A percentile compares a stretch with the other conserved stretches of the same genome.
These are phyloP conservation scores for Benthosema pterotum DNA, from an alignment of 2,797 vertebrate species.

Conservation along the genomic window DNA sequence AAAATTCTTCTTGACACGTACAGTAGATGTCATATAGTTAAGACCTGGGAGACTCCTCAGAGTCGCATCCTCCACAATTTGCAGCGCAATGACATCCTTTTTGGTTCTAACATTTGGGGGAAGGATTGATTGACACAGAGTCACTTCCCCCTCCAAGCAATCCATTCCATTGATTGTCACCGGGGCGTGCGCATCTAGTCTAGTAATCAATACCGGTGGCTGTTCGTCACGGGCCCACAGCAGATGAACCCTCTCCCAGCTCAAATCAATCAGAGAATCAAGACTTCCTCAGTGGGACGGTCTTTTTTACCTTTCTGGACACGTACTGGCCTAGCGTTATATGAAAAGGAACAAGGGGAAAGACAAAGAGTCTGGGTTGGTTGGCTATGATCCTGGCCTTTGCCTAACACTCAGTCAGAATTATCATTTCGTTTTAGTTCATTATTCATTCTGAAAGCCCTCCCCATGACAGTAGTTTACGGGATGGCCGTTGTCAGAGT, in stretches of 20 bases:
- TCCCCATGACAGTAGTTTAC: too few species aligned
- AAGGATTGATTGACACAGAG: conserved; percentile 6
- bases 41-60: conserved; percentile 39
- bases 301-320: conserved; percentile 37
- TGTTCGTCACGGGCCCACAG: conserved; percentile 41
- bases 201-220: conserved; percentile 64
- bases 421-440: too few species aligned
- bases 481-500: too few species aligned
- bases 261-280: conserved; percentile 47
- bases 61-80: conserved; percentile 20
- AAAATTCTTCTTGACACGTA: conserved; percentile 50
- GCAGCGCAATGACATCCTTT: too few species aligned
- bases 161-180: conserved; percentile 66
- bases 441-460: too few species aligned
- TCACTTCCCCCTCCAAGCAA: conserved; percentile 27
- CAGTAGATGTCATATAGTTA: too few species aligned
- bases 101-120: too few species aligned
- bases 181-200: conserved; percentile 43
- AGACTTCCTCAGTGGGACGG: conserved; percentile 40
- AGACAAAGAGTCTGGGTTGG: conserved; percentile 10
- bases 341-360: conserved; percentile 22
- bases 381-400: conserved; percentile 44
- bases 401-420: too few species aligned
- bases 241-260: conserved; percentile 31
- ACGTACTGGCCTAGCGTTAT: conserved; percentile 14